Conservation (phyloP, 1,140 invertebrate genomes). For the Meloidogyne hapla region DNA sequence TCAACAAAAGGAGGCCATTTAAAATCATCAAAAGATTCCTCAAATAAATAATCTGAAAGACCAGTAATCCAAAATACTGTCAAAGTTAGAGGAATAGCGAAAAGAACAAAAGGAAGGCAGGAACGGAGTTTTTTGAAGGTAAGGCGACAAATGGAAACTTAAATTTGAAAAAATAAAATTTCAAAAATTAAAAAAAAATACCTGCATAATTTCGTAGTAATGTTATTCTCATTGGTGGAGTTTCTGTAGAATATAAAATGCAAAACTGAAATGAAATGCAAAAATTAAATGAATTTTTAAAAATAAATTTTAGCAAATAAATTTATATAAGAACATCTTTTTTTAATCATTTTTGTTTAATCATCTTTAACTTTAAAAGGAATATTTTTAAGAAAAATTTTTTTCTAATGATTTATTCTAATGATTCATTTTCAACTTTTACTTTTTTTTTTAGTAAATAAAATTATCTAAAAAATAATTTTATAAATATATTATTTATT, state of each 20-base stretch:
- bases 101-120: not conserved
- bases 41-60: conserved; percentile 20
- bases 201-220: not conserved
- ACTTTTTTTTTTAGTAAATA: too few species aligned
- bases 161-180: not conserved
- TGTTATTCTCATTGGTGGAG: not conserved
- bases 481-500: too few species aligned
- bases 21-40: conserved; percentile 22
- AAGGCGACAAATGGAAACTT: not conserved
- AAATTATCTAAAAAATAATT: not conserved
- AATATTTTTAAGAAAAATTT: too few species aligned
- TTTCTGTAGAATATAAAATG: too few species aligned
- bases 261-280: not conserved
- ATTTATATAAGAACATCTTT: too few species aligned
- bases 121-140: not conserved
- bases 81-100: conserved; percentile 7
- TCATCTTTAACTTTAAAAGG: too few species aligned
- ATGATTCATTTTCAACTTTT: too few species aligned
- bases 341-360: too few species aligned
- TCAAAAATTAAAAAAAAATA: not conserved
- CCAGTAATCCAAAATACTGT: conserved; percentile 7
- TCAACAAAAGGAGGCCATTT: conserved; percentile 38
- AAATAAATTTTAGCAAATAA: not conserved
- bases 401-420: too few species aligned
- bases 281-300: not conserved